A percentile compares a stretch with the other conserved stretches of the same genome.
Conservation (phyloP, 2,797 vertebrate species). For the Echiichthys vipera region DNA sequence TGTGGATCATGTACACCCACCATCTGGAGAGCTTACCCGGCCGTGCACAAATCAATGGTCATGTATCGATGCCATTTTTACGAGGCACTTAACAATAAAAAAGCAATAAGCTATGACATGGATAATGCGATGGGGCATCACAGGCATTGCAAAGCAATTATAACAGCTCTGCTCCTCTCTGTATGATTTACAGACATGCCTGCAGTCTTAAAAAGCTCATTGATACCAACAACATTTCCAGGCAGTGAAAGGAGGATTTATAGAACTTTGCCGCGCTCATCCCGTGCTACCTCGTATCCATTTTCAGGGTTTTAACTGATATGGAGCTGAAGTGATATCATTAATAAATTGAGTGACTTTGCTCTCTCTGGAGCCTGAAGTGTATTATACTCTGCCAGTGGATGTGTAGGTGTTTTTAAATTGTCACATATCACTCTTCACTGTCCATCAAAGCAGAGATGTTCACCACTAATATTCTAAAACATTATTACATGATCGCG, state of each 20-base stretch:
- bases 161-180: constrained; percentile 69
- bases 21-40: constrained; percentile 64
- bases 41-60: constrained; percentile 77
- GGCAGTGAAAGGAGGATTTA: constrained; percentile 70
- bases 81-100: constrained; percentile 83
- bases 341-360: constrained; percentile 65
- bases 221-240: constrained; percentile 69
- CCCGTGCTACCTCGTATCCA: constrained; percentile 34
- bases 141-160: constrained; percentile 78
- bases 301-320: constrained; percentile 68
- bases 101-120: constrained; percentile 82
- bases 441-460: constrained; percentile 54
- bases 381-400: constrained; percentile 32
- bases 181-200: constrained; percentile 73
- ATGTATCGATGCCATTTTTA: constrained; percentile 80
- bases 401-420: constrained; percentile 64
- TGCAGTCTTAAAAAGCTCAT: constrained; percentile 62
- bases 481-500: constrained; percentile 65
- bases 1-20: constrained; percentile 43
- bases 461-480: constrained; percentile 60
- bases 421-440: constrained; percentile 63
- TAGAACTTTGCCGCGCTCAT: constrained; percentile 45
- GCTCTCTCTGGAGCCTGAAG: constrained; percentile 56
- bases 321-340: constrained; percentile 63
- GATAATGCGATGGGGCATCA: constrained; percentile 79